A percentile compares a stretch with the other conserved stretches of the same genome.
phyloP scores from a whole-genome alignment of 1,140 invertebrate genomes.

The Vollenhovia emeryi region DNA sequence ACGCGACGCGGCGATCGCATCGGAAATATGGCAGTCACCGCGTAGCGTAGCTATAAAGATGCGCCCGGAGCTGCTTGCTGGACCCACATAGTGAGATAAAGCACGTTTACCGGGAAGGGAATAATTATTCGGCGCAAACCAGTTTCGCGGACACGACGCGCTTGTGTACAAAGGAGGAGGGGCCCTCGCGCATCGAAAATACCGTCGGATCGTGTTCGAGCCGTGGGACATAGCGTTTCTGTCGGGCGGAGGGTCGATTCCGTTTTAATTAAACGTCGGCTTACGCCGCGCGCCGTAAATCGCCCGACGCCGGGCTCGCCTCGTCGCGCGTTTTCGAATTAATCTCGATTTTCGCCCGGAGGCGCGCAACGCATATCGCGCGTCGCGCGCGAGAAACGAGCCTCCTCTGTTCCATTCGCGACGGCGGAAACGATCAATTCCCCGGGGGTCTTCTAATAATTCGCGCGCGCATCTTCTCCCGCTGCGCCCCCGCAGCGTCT shows the following conservation, averaged over 20 bases:
- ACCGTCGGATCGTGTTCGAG: conserved; percentile 61
- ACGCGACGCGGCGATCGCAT: not conserved
- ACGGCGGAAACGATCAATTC: conserved; percentile 33
- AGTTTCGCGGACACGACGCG: conserved; percentile 57
- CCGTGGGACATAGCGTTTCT: conserved; percentile 57
- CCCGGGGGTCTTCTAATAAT: conserved; percentile 13
- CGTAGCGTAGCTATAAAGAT: conserved; percentile 22
- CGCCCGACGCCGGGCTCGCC: not conserved
- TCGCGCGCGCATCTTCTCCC: not conserved
- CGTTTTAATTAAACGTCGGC: conserved; percentile 68
- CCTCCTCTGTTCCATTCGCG: conserved; percentile 21
- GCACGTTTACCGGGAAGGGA: conserved; percentile 69
- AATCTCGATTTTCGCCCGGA: conserved; percentile 43
- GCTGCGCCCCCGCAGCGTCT: not conserved
- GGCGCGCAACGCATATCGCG: conserved; percentile 17
- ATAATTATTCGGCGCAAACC: conserved; percentile 71
- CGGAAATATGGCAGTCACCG: not conserved
- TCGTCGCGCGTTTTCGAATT: conserved; percentile 42
- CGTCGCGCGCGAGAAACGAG: conserved; percentile 5
- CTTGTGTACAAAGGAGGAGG: conserved; percentile 35
- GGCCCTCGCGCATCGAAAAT: conserved; percentile 39
- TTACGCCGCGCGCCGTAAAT: conserved; percentile 29
- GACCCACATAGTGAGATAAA: conserved; percentile 66
- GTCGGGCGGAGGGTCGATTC: conserved; percentile 50
- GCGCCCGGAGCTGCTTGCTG: conserved; percentile 32